Conservation (phyloP, 1,140 invertebrate genomes). For the Lerema accius region DNA sequence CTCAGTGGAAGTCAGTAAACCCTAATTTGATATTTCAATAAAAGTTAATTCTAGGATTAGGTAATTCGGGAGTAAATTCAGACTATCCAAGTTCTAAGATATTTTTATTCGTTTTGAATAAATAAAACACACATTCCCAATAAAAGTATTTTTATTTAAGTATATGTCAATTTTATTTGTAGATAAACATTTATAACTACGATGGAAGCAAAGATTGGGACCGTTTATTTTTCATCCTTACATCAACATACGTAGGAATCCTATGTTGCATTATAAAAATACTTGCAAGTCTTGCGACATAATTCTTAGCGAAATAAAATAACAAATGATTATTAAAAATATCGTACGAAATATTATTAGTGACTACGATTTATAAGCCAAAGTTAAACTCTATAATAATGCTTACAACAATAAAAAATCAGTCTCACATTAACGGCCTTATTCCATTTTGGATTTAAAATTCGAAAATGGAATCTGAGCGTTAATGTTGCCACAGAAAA, state of each 20-base stretch:
- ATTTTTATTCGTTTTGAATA: constrained; percentile 34
- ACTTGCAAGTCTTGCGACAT: constrained; percentile 45
- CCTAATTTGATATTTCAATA: too few species aligned
- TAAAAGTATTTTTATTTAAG: constrained; percentile 60
- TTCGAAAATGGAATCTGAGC: constrained; percentile 49
- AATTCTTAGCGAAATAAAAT: constrained; percentile 30
- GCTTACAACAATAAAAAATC: constrained; percentile 48
- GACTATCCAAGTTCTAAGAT: too few species aligned
- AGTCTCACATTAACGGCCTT: constrained; percentile 58
- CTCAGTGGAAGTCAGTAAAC: too few species aligned
- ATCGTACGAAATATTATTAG: constrained; percentile 15
- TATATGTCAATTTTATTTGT: constrained; percentile 68
- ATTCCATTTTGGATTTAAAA: constrained; percentile 40
- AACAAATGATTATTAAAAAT: constrained; percentile 35
- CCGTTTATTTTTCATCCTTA: constrained; percentile 44
- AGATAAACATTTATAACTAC: constrained; percentile 64
- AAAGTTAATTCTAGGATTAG: too few species aligned
- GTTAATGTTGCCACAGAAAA: constrained; percentile 56
- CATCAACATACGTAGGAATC: constrained; percentile 54
- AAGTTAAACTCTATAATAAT: constrained; percentile 31
- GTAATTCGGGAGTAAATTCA: too few species aligned
- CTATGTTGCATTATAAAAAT: constrained; percentile 50
- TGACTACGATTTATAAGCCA: constrained; percentile 24
- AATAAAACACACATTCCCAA: constrained; percentile 39
- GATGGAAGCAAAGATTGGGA: constrained; percentile 74